Percentiles rank a stretch among this genome's conserved stretches.
Conservation (phyloP, 2,113 vertebrate genomes). For the Cardinalis cardinalis region DNA sequence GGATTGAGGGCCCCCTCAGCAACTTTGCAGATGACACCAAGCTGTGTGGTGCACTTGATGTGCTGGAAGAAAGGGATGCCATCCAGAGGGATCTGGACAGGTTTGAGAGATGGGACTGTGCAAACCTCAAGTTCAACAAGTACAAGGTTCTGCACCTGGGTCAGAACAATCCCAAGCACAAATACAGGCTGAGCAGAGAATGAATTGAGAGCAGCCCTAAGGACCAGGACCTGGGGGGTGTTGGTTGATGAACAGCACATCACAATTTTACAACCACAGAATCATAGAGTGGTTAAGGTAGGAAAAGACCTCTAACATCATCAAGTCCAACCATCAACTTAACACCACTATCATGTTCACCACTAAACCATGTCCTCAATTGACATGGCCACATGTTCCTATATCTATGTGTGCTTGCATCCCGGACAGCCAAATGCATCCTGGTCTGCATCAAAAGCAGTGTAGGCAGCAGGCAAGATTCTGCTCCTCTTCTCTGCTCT, state of each 20-base stretch:
- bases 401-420: neutral
- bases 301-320: neutral
- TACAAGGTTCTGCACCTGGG: neutral
- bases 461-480: neutral
- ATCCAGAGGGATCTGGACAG: neutral
- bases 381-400: fast-evolving
- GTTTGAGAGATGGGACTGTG: neutral
- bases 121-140: neutral
- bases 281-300: neutral
- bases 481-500: neutral
- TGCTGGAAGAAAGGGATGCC: neutral
- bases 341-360: neutral
- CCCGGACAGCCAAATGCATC: neutral
- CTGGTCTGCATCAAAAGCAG: neutral
- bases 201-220: neutral
- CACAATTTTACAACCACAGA: neutral
- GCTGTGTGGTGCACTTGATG: fast-evolving
- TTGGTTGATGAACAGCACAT: neutral
- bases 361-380: neutral
- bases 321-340: neutral
- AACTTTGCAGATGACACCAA: neutral
- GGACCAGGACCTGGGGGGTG: neutral
- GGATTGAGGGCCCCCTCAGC: neutral
- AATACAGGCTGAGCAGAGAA: neutral
- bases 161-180: neutral